These are phyloP conservation scores for Athrips mouffetella DNA, from an alignment of 2,888 invertebrate species.

Conservation along the genomic window DNA sequence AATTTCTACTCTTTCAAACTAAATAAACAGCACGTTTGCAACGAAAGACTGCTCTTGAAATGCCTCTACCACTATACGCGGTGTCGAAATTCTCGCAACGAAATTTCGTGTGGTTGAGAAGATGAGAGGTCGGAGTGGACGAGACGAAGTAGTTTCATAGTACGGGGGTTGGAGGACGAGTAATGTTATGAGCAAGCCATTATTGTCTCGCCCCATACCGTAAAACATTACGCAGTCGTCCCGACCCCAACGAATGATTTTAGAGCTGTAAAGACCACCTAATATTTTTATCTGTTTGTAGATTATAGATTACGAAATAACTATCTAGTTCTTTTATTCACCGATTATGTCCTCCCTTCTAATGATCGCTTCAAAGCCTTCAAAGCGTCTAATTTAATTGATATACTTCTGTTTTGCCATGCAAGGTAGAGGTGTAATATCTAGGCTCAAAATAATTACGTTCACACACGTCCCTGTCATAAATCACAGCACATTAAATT, in stretches of 20 bases:
- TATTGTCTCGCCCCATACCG: constrained; percentile 79
- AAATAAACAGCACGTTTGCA: constrained; percentile 53
- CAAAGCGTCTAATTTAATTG: too few relatives aligned
- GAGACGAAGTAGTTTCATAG: constrained; percentile 53
- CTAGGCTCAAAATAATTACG: neutral
- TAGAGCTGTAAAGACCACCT: constrained; percentile 60
- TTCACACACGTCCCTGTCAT: constrained; percentile 34
- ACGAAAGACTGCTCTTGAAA: constrained; percentile 54
- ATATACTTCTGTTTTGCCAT: too few relatives aligned
- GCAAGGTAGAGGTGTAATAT: too few relatives aligned
- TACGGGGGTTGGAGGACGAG: constrained; percentile 67
- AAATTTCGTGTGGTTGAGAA: neutral
- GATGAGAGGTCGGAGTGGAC: constrained; percentile 10
- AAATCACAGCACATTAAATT: constrained; percentile 36
- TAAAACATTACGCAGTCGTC: constrained; percentile 76
- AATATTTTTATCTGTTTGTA: constrained; percentile 16
- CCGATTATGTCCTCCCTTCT: too few relatives aligned
- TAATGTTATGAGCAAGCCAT: constrained; percentile 79
- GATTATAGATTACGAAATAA: constrained; percentile 31
- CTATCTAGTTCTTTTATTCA: too few relatives aligned
- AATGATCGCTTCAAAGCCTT: too few relatives aligned
- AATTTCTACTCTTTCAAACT: constrained; percentile 51
- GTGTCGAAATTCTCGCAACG: neutral
- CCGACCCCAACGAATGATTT: constrained; percentile 55
- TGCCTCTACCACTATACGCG: constrained; percentile 45